Evolutionary conservation across 2,113 vertebrate genomes (phyloP), one percentile per base, ranked within the genome.

Genomic region (Vireo altiloquus): DNA sequence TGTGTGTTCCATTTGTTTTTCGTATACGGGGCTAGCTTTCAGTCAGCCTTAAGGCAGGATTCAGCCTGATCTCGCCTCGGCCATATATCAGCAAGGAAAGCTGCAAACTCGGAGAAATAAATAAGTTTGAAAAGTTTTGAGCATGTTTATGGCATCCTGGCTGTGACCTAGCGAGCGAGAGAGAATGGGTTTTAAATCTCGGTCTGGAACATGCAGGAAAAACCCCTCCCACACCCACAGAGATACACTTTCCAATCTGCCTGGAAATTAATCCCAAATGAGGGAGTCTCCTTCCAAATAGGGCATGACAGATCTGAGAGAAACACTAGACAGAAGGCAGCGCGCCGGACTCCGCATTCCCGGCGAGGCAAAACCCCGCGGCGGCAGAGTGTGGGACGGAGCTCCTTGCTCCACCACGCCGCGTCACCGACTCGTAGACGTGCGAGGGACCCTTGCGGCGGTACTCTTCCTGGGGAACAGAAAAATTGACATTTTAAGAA

Each of bases 201-300:
- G 2, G 16, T 75, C 50, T 77, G 85, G 40, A 88, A 31, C 23
- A 68, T 2, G 11, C 14, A n/a, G 42, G 14, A 6, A 14, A 50
- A 47, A 16, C 17, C 1, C 33, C 59, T 39, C 13, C 20, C n/a
- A 9, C 69, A 65, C 13, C 42, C 64, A 56, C 1, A 28, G 79
- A 89, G 79, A 94, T 88, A 78, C 60, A 39, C 68, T 96, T 96
- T 94, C 79, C 71, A 89, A 89, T 83, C 68, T 88, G 79, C 72
- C 76, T 93, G 82, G 76, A 96, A 97, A 97, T 95, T 82, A 95
- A 95, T 96, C 77, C 91, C 93, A 93, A 95, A 97, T 93, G 95
- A 94, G 59, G 79, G 71, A 92, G 79, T 66, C 49, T 96, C 72
- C 44, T 86, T 96, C 79, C 85, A 97, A 94, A 95, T 78, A 18